A percentile compares a stretch with the other conserved stretches of the same genome.
Conservation (phyloP, 2,113 vertebrate genomes). For the Gallinago undulata region DNA sequence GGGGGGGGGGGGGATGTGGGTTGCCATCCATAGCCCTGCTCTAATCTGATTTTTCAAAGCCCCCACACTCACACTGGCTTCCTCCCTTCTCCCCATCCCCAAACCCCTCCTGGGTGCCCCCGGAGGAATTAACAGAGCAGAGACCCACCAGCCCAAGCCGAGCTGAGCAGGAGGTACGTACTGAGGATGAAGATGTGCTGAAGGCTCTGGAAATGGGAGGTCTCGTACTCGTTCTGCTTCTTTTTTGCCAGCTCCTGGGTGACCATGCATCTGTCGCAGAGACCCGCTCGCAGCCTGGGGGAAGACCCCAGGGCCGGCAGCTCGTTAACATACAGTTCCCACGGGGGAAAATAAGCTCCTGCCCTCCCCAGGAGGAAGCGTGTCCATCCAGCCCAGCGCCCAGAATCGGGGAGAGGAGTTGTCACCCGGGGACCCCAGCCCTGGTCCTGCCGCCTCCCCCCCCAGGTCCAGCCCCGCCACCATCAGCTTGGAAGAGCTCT, state of each 20-base stretch:
- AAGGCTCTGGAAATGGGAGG: conserved; percentile 85
- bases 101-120: neutral
- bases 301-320: neutral
- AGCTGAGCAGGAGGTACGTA: conserved; percentile 53
- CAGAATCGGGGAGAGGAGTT: neutral
- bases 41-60: neutral
- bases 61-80: neutral
- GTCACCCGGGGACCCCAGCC: neutral
- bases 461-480: neutral
- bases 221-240: conserved; percentile 88
- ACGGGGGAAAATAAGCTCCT: neutral
- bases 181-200: conserved; percentile 89
- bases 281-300: conserved; percentile 87
- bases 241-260: conserved; percentile 93
- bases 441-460: neutral
- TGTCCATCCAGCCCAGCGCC: neutral
- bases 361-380: rapidly evolving
- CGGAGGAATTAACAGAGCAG: no score
- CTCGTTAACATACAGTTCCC: neutral
- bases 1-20: rapidly evolving
- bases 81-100: neutral
- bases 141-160: neutral
- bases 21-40: neutral
- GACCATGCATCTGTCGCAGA: conserved; percentile 94
- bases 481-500: neutral